These are phyloP conservation scores for Cephalopholis sonnerati DNA, from an alignment of 2,113 vertebrate genomes.

Conservation along the genomic window DNA sequence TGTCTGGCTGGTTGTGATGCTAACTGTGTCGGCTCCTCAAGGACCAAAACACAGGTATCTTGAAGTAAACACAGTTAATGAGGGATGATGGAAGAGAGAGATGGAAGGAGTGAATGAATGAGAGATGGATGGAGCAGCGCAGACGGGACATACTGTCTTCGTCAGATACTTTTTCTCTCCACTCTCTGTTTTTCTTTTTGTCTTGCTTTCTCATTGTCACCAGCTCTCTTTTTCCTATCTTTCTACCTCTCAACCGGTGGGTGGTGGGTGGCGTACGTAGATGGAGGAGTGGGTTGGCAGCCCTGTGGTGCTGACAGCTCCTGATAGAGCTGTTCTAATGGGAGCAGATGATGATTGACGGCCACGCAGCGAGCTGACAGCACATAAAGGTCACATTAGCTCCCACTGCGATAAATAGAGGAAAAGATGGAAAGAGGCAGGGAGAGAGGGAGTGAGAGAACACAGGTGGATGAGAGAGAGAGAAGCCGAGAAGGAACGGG, in stretches of 20 bases:
- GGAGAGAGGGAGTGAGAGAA: slow-evolving; percentile 7
- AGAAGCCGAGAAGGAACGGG: neutral
- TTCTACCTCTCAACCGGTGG: slow-evolving; percentile 28
- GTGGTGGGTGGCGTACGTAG: slow-evolving; percentile 15
- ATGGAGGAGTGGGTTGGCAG: slow-evolving; percentile 16
- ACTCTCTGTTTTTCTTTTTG: neutral
- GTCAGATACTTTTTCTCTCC: neutral
- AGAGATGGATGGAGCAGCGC: neutral
- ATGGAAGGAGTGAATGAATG: slow-evolving; percentile 6
- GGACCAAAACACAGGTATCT: slow-evolving; percentile 49
- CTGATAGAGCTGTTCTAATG: slow-evolving; percentile 80
- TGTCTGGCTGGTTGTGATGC: slow-evolving; percentile 33
- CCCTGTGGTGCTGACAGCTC: slow-evolving; percentile 61
- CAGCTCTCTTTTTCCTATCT: neutral
- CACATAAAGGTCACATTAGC: slow-evolving; percentile 83
- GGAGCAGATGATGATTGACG: slow-evolving; percentile 80
- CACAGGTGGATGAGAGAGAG: slow-evolving; percentile 30
- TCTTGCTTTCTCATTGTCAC: neutral
- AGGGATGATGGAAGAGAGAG: slow-evolving; percentile 37
- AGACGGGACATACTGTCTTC: neutral
- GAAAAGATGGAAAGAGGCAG: slow-evolving; percentile 41
- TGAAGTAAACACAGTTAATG: slow-evolving; percentile 49
- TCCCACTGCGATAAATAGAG: slow-evolving; percentile 57
- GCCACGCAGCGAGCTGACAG: slow-evolving; percentile 68
- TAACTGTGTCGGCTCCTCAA: slow-evolving; percentile 48